phyloP scores from a whole-genome alignment of 2,888 invertebrate genomes.

The Agriotes lineatus region DNA sequence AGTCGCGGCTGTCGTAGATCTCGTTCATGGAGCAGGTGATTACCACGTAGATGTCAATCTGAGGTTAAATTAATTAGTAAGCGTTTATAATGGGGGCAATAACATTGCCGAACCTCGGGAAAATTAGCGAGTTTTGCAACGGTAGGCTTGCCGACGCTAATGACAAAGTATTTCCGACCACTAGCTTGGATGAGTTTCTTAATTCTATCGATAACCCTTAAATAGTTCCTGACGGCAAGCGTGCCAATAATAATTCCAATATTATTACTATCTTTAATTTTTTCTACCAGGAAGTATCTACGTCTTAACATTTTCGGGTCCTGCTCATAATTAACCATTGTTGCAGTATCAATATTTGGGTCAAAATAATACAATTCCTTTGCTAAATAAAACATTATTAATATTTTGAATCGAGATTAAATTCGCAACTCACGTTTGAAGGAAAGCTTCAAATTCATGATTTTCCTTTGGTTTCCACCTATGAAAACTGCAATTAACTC shows the following conservation, averaged over 20 bases:
- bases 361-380: conserved; percentile 72
- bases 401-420: too few species aligned
- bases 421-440: conserved; percentile 58
- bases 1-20: conserved; percentile 85
- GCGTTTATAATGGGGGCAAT: not conserved
- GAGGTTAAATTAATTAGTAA: conserved; percentile 52
- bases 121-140: conserved; percentile 96
- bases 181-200: conserved; percentile 79
- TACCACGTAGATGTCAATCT: conserved; percentile 93
- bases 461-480: conserved; percentile 67
- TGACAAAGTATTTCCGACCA: conserved; percentile 89
- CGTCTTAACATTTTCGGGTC: conserved; percentile 79
- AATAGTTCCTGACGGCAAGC: conserved; percentile 84
- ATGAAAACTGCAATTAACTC: conserved; percentile 69
- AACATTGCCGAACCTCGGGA: conserved; percentile 77
- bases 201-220: conserved; percentile 80
- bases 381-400: conserved; percentile 68
- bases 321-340: conserved; percentile 56
- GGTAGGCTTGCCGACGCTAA: conserved; percentile 95
- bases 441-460: conserved; percentile 68
- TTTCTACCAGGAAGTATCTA: conserved; percentile 88
- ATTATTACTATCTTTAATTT: conserved; percentile 88
- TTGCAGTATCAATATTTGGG: conserved; percentile 64
- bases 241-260: conserved; percentile 94
- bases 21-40: conserved; percentile 94